A percentile compares a stretch with the other conserved stretches of the same genome.
These are phyloP conservation scores for Nothobranchius furzeri DNA, from an alignment of 2,113 vertebrate species.

Conservation along the genomic window DNA sequence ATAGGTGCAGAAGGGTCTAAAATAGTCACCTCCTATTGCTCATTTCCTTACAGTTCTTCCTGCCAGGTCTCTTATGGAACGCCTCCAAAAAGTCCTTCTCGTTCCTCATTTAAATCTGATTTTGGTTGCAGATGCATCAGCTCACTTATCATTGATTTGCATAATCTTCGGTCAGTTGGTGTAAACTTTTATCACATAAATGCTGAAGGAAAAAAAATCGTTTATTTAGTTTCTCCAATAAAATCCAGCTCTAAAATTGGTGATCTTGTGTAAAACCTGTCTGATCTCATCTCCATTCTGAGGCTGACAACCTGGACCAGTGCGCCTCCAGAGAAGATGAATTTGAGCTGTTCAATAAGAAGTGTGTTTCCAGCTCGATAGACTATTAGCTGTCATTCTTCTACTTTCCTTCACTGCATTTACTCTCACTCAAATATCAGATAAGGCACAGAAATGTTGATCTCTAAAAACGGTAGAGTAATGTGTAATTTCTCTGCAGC, in stretches of 20 bases:
- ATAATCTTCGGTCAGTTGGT: not conserved
- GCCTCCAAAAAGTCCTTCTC: not conserved
- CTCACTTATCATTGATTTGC: not conserved
- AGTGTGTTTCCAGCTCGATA: not conserved
- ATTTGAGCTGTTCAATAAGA: not conserved
- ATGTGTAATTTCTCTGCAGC: slow-evolving; percentile 7
- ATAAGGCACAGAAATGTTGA: slow-evolving; percentile 1
- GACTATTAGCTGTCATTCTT: not conserved
- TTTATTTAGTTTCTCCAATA: not conserved
- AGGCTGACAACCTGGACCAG: not conserved
- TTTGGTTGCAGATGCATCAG: not conserved
- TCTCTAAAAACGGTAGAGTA: not conserved
- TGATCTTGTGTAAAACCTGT: slow-evolving; percentile 11
- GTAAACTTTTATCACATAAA: not conserved
- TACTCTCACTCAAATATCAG: not conserved
- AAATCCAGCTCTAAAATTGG: not conserved
- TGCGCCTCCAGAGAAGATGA: slow-evolving; percentile 11
- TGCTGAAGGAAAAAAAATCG: not conserved
- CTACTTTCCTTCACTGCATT: not conserved
- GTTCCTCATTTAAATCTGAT: not conserved
- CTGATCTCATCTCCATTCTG: slow-evolving; percentile 8
- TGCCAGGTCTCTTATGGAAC: not conserved
- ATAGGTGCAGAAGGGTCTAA: not conserved
- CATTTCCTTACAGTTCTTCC: not conserved
- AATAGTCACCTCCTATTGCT: not conserved